Base-by-base conservation (phyloP, 1,140 invertebrate genomes). In the Drosophila saltans region DNA sequence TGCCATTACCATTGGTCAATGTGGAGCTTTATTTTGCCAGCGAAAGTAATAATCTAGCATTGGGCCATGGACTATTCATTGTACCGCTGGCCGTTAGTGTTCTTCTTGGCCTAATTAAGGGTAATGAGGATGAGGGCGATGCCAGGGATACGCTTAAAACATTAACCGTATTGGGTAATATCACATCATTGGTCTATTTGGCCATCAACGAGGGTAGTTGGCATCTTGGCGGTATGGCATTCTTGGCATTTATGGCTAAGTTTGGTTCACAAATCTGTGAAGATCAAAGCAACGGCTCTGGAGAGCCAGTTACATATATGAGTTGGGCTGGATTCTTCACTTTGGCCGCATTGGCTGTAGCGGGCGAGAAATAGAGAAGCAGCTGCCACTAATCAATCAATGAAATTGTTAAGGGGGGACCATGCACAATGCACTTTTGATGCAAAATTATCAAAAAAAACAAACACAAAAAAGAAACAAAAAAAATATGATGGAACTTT, bases 1-100 rank as follows among this genome's bases (percentile, higher is more conserved):
- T 91, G 1, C 86, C 90, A 0, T 28, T 91, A 65, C 82, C 90
- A 0, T 61, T 91, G 58, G 65, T 91, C 40, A 90, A 91, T 30
- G 60, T 91, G 1, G 78, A 91, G 1, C 68, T 91, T 0, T 91
- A 74, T 55, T 28, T 85, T 52, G 59, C 26, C 0, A 71, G 74
- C 9, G 74, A 74, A 2, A 66, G 68, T n/a, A 89, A 78, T n/a
- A 90, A 80, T 5, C 71, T 91, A 21, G 90, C 80, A 0, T 9
- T 91, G 61, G 86, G 80, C 9, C 90, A 91, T 48, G 83, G 83
- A 2, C 66, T 91, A 0, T 91, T 90, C 69, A 69, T 91, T 5
- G 66, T 91, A 4, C 90, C 90, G 0, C 33, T 91, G 62, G 81
- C 58, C 1, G 66, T 91, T 0, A 71, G 71, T 6, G 24, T 74